A percentile compares a stretch with the other conserved stretches of the same genome.
Conservation (phyloP, 1,140 invertebrate species). For the Neomicropteryx cornuta region DNA sequence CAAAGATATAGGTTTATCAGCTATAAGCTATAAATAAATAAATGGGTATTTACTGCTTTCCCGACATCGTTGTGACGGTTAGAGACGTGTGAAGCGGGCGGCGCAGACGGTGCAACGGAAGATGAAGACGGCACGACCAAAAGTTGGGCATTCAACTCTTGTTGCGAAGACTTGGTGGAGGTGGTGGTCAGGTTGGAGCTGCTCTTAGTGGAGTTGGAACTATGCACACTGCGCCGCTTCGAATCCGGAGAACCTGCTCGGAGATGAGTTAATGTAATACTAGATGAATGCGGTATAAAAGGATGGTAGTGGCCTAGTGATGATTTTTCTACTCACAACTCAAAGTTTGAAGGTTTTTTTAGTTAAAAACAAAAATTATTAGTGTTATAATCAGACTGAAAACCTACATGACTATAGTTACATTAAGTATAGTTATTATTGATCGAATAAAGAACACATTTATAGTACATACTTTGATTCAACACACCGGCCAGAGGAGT, state of each 20-base stretch:
- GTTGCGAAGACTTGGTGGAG: slow-evolving; percentile 27
- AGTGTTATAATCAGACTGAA: no score
- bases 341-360: no score
- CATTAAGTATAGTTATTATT: no score
- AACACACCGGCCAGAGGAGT: slow-evolving; percentile 44
- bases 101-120: slow-evolving; percentile 10
- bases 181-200: slow-evolving; percentile 35
- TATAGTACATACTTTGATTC: no score
- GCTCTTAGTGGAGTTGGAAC: slow-evolving; percentile 37
- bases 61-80: slow-evolving; percentile 5
- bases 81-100: slow-evolving; percentile 4
- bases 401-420: no score
- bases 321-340: no score
- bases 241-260: slow-evolving; percentile 31
- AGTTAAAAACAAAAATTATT: no score
- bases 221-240: slow-evolving; percentile 38
- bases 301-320: slow-evolving; percentile 55
- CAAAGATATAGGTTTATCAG: no score
- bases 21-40: no score
- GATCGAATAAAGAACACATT: no score
- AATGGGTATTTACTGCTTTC: not conserved
- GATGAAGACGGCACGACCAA: no score
- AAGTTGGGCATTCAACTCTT: no score
- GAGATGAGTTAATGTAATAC: not conserved
- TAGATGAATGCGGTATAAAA: slow-evolving; percentile 52